Percentiles rank a stretch among this genome's conserved stretches.
phyloP scores from a whole-genome alignment of 2,888 invertebrate genomes.

The Abrostola triplasia region DNA sequence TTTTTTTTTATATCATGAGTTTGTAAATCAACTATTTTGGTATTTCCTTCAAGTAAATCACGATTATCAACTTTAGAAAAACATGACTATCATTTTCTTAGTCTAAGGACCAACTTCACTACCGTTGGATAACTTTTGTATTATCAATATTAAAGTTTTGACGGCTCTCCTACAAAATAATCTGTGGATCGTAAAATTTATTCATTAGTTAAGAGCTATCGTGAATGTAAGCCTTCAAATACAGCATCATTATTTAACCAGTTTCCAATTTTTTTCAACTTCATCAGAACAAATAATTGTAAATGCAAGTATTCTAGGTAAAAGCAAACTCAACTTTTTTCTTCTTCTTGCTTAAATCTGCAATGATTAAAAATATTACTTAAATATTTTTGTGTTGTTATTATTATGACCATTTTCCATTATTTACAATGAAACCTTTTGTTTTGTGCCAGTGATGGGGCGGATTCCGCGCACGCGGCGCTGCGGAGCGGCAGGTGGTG shows the following conservation, averaged over 20 bases:
- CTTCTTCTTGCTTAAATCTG: too few relatives aligned
- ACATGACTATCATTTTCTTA: neutral
- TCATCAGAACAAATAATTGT: too few relatives aligned
- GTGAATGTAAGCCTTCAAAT: neutral
- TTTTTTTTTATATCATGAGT: neutral
- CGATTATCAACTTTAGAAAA: neutral
- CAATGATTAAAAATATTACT: neutral
- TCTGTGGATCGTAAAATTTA: slow-evolving; percentile 1
- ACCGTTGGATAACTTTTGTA: neutral
- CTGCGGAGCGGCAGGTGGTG: slow-evolving; percentile 56
- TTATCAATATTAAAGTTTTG: neutral
- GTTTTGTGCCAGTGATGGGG: slow-evolving; percentile 38
- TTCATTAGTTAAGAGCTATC: slow-evolving; percentile 5
- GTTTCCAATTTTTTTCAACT: neutral
- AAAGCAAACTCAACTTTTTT: too few relatives aligned
- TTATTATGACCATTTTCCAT: neutral
- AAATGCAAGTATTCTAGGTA: too few relatives aligned
- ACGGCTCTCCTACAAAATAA: neutral
- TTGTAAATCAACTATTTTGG: neutral
- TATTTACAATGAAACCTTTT: too few relatives aligned
- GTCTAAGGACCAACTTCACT: neutral
- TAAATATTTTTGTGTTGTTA: neutral
- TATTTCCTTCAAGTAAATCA: neutral
- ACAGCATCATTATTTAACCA: slow-evolving; percentile 2
- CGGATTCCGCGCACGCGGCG: slow-evolving; percentile 49